These are phyloP conservation scores for Tretioscincus oriximinensis DNA, from an alignment of 2,113 vertebrate genomes.

Conservation along the genomic window DNA sequence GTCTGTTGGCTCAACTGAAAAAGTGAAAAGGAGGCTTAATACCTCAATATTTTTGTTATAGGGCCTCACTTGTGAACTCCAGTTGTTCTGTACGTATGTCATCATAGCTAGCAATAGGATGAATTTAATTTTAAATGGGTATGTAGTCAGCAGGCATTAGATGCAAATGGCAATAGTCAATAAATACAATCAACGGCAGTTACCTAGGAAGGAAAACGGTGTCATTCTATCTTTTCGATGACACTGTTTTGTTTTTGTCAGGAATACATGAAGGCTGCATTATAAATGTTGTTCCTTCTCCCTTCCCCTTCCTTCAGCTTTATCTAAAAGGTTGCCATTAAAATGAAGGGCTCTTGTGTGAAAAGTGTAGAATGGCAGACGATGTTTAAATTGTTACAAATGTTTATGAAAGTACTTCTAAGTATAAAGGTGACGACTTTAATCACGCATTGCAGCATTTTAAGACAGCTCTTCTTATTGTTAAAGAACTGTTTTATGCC, in stretches of 20 bases:
- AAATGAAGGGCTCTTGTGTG: constrained; percentile 56
- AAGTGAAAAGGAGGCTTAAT: not conserved
- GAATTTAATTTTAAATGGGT: not conserved
- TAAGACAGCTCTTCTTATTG: constrained; percentile 62
- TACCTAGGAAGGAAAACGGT: constrained; percentile 43
- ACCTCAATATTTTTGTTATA: not conserved
- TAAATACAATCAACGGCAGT: constrained; percentile 34
- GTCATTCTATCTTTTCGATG: constrained; percentile 47
- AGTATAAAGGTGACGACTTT: constrained; percentile 63
- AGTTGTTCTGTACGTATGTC: not conserved
- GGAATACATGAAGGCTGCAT: constrained; percentile 55
- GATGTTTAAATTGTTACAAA: constrained; percentile 62
- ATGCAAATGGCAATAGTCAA: constrained; percentile 48
- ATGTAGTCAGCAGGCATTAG: constrained; percentile 14
- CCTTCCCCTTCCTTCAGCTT: constrained; percentile 23
- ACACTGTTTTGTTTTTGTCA: constrained; percentile 47
- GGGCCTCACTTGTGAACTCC: not conserved
- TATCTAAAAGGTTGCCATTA: constrained; percentile 58
- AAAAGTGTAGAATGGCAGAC: constrained; percentile 62
- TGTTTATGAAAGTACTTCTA: constrained; percentile 63
- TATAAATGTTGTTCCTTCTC: constrained; percentile 46
- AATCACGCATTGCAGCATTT: constrained; percentile 46
- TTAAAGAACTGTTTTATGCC: constrained; percentile 55
- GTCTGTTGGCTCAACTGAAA: not conserved
- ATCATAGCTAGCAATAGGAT: constrained; percentile 23